phyloP scores from a whole-genome alignment of 2,888 invertebrate species.

The Plusia festucae region DNA sequence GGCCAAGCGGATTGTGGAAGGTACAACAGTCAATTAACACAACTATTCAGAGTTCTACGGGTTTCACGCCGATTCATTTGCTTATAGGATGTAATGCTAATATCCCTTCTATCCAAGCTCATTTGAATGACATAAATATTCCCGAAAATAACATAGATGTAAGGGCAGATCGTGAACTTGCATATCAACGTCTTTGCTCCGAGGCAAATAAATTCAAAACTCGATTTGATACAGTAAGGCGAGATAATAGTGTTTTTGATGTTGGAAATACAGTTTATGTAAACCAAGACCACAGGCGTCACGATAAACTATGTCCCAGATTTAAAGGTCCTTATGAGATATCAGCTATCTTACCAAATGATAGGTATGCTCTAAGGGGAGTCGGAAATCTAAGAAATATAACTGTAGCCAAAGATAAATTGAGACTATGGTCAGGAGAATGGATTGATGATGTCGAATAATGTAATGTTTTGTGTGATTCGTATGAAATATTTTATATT shows the following conservation, averaged over 20 bases:
- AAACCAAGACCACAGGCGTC: conserved; percentile 52
- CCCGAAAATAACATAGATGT: conserved; percentile 2
- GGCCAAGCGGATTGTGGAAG: conserved; percentile 6
- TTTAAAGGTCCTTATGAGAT: conserved; percentile 50
- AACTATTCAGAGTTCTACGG: conserved; percentile 6
- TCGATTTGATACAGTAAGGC: conserved; percentile 10
- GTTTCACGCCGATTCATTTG: neutral
- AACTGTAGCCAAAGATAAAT: conserved; percentile 18
- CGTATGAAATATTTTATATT: too few species aligned
- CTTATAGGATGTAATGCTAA: conserved; percentile 5
- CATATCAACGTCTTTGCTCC: neutral
- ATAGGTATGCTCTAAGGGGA: conserved; percentile 11
- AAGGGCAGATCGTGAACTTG: conserved; percentile 13
- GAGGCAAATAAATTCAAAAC: conserved; percentile 14
- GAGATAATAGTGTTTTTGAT: conserved; percentile 7
- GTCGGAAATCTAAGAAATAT: conserved; percentile 7
- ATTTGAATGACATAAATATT: neutral
- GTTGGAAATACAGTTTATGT: conserved; percentile 50
- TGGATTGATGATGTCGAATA: too few species aligned
- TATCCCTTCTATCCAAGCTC: conserved; percentile 6
- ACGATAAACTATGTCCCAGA: conserved; percentile 43
- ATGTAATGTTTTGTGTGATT: too few species aligned
- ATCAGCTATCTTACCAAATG: conserved; percentile 13
- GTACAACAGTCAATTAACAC: conserved; percentile 8
- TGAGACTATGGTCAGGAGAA: conserved; percentile 22